Base-by-base conservation (phyloP, 1,140 invertebrate species). In the Melipona quadrifasciata region DNA sequence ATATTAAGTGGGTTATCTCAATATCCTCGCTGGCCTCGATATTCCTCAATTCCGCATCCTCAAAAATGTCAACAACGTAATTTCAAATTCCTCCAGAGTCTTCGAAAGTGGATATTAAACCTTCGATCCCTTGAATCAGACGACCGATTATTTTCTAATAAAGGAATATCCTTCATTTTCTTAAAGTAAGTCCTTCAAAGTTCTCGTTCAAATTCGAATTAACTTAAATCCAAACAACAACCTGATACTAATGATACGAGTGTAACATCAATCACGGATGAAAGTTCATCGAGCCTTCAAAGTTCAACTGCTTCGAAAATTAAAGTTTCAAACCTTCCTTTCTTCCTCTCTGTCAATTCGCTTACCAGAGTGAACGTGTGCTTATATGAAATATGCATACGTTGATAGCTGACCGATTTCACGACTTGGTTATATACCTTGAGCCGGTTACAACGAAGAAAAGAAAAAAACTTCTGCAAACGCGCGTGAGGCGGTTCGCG, bases 11-110 rank as follows among this genome's bases (percentile, higher is more conserved):
- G 16, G n/a, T 8, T 6, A 6, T 31, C n/a, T 31, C 17, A 21
- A 73, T 12, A 51, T 53, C 10, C 39, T 11, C n/a, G 5, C n/a
- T 47, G 27, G 16, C n/a, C 71, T 53, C n/a, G 39, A 72, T 55
- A 55, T 47, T 24, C 4, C n/a, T 6, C 31, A 73, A 51, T 24
- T 55, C n/a, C 19, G 51, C 55, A 73, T 73, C 51, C 71, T 73
- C 16, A 31, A 55, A 55, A 73, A 73, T 47, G 71, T 55, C 71
- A 31, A 73, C 71, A 51, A 73, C 51, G 4, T 73, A 73, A 47
- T 53, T 47, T 47, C 16, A 55, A 51, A 73, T 73, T 73, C 51
- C 47, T 51, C 2, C 4, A 31, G 71, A 73, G 47, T 21, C n/a
- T 47, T 24, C n/a, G 5, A 24, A 70, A 70, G 5, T 10, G 24